A percentile compares a stretch with the other conserved stretches of the same genome.
Evolutionary conservation across 2,888 invertebrate species (phyloP).

Genomic region (Nasonovia ribisnigri): DNA sequence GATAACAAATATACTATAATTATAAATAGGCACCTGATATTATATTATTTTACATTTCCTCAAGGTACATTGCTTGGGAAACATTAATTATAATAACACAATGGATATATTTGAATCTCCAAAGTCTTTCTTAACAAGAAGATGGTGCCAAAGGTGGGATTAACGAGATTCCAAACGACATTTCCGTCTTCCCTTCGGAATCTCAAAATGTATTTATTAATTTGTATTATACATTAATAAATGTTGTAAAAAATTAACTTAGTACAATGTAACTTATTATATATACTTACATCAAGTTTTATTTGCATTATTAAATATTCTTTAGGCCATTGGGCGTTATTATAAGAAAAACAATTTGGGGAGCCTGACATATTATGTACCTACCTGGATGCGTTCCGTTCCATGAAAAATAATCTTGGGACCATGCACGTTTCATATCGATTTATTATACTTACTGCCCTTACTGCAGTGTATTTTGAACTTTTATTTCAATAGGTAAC

Average conservation of each 20-base stretch:
- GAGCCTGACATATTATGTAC: no score
- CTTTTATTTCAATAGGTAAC: neutral
- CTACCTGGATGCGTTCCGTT: no score
- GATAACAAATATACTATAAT: neutral
- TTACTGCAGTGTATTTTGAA: neutral
- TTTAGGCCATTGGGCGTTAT: neutral
- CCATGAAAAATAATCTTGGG: neutral
- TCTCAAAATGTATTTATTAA: neutral
- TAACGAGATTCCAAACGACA: neutral
- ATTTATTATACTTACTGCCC: neutral
- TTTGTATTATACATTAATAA: neutral
- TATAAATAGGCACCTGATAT: neutral
- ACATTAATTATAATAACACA: neutral
- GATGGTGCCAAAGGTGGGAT: neutral
- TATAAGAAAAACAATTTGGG: neutral
- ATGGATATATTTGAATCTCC: neutral
- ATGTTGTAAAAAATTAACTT: neutral
- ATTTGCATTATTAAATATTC: neutral
- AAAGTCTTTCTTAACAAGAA: neutral
- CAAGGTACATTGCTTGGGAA: neutral
- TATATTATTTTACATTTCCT: neutral
- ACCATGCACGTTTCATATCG: neutral
- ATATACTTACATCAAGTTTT: neutral
- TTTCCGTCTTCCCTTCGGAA: neutral
- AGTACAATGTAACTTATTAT: neutral